A percentile compares a stretch with the other conserved stretches of the same genome.
These are phyloP conservation scores for Montipora sp. DNA, from an alignment of 64 coral and sea anemone species.

Conservation along the genomic window DNA sequence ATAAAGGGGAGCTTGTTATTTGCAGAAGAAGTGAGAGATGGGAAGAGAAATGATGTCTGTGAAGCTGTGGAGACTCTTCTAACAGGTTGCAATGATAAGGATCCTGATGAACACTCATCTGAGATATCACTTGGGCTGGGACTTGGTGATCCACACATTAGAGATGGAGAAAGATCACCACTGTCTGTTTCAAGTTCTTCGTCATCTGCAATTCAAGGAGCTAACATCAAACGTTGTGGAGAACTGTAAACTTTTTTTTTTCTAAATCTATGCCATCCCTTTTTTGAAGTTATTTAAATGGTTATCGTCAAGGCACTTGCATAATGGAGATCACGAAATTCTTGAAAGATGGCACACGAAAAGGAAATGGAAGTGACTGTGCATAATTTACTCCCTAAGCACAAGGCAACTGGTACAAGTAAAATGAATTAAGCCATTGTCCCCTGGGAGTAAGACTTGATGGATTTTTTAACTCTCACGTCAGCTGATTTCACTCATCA, in stretches of 20 bases:
- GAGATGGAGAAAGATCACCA: constrained; percentile 61
- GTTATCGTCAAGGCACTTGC: too few species aligned
- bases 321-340: too few species aligned
- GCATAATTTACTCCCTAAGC: too few species aligned
- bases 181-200: constrained; percentile 59
- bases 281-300: too few species aligned
- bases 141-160: constrained; percentile 78
- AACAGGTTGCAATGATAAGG: constrained; percentile 33
- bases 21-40: constrained; percentile 66
- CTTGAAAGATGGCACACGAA: too few species aligned
- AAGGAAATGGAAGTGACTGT: too few species aligned
- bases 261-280: too few species aligned
- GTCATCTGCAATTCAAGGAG: constrained; percentile 61
- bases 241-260: neutral
- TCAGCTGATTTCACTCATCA: too few species aligned
- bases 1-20: constrained; percentile 93
- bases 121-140: constrained; percentile 84
- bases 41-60: constrained; percentile 95
- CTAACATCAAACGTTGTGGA: neutral
- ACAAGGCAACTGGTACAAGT: too few species aligned
- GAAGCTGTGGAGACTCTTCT: constrained; percentile 78
- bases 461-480: too few species aligned
- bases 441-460: too few species aligned
- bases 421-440: too few species aligned
- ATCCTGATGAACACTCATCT: constrained; percentile 69